Conservation (phyloP, 2,888 invertebrate genomes). For the Pyrocoelia pectoralis region DNA sequence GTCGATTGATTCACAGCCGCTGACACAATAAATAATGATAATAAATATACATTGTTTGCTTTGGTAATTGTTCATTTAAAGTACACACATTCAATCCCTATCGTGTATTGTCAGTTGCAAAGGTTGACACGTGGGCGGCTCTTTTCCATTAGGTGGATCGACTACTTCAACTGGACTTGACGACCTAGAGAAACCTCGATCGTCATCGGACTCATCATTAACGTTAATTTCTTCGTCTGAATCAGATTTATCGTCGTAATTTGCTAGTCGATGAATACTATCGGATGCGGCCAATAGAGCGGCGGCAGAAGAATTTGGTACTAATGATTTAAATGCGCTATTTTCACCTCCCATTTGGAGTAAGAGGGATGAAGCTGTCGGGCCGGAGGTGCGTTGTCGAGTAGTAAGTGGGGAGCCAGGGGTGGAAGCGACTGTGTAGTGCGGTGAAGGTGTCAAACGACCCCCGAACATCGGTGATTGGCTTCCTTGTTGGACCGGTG, state of each 20-base stretch:
- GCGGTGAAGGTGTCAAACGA: slow-evolving; percentile 65
- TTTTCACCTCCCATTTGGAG: slow-evolving; percentile 86
- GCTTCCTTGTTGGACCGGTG: slow-evolving; percentile 53
- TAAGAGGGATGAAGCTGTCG: slow-evolving; percentile 56
- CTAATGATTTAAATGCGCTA: slow-evolving; percentile 84
- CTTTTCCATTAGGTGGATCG: slow-evolving; percentile 49
- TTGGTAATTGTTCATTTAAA: slow-evolving; percentile 36
- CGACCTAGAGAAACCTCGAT: slow-evolving; percentile 62
- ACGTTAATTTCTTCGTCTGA: slow-evolving; percentile 87
- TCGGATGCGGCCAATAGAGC: slow-evolving; percentile 64
- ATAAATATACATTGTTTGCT: slow-evolving; percentile 35
- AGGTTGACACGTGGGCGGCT: slow-evolving; percentile 64
- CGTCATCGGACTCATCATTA: slow-evolving; percentile 78
- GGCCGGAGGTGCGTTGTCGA: slow-evolving; percentile 55
- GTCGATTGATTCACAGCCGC: slow-evolving; percentile 49
- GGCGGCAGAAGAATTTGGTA: slow-evolving; percentile 66
- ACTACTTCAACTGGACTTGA: slow-evolving; percentile 62
- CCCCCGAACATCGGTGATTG: slow-evolving; percentile 57
- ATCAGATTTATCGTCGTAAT: slow-evolving; percentile 63
- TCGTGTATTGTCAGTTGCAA: slow-evolving; percentile 78
- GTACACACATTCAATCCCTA: slow-evolving; percentile 59
- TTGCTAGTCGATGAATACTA: slow-evolving; percentile 63
- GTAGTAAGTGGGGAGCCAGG: slow-evolving; percentile 67
- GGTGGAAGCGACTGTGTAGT: slow-evolving; percentile 68
- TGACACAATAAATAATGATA: slow-evolving; percentile 44